These are phyloP conservation scores for Dolomedes plantarius DNA, from an alignment of 2,888 invertebrate species.

Conservation along the genomic window DNA sequence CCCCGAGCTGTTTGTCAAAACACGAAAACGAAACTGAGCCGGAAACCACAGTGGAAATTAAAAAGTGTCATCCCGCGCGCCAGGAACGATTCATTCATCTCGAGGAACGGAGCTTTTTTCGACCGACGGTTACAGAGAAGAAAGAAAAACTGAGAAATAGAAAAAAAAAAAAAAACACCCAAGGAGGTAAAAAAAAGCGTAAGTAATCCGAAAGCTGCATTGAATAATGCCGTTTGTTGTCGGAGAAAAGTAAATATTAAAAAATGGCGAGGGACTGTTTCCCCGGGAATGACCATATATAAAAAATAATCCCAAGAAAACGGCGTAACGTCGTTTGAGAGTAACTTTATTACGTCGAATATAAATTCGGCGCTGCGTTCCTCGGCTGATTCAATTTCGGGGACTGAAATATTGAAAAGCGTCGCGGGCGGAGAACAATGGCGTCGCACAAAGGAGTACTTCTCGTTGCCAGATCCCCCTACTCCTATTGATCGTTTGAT, in stretches of 20 bases:
- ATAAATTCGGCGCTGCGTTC: conserved; percentile 65
- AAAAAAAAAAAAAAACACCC: neutral
- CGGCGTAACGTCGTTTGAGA: conserved; percentile 66
- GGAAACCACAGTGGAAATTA: neutral
- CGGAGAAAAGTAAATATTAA: conserved; percentile 57
- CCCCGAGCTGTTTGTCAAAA: neutral
- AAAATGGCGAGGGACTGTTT: conserved; percentile 53
- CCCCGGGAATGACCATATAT: conserved; percentile 62
- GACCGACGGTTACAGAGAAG: neutral
- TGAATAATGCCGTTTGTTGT: conserved; percentile 62
- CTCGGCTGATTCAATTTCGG: conserved; percentile 66
- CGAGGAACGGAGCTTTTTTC: neutral
- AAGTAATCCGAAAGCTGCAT: conserved; percentile 45
- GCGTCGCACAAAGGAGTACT: conserved; percentile 69
- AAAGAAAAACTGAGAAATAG: neutral
- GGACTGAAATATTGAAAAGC: conserved; percentile 71
- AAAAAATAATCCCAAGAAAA: conserved; percentile 68
- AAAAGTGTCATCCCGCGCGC: neutral
- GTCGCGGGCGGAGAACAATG: conserved; percentile 70
- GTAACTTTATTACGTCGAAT: conserved; percentile 70
- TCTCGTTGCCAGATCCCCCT: conserved; percentile 68
- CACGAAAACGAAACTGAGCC: neutral
- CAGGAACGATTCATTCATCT: neutral
- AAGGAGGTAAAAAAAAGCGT: conserved; percentile 10
- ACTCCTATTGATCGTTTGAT: conserved; percentile 71